Evolutionary conservation across 2,113 vertebrate genomes (phyloP).

Genomic region (Rhabdornis inornatus): DNA sequence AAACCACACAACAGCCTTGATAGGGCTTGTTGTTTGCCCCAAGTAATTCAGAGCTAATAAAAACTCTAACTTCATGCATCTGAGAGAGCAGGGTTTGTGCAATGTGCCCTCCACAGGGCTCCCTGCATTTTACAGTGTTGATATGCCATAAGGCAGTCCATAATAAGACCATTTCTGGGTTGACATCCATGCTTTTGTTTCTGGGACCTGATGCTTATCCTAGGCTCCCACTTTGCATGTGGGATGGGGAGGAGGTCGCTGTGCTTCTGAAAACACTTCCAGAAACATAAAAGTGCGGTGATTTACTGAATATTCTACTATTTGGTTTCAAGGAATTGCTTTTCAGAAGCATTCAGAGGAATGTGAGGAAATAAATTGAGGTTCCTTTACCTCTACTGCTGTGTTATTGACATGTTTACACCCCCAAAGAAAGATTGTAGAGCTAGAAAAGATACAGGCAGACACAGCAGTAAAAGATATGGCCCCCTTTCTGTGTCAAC

Average conservation of each 20-base stretch:
- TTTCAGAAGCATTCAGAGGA: background rate
- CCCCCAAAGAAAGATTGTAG: background rate
- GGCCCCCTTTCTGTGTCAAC: background rate
- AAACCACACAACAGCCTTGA: background rate
- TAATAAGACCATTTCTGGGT: background rate
- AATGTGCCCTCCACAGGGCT: background rate
- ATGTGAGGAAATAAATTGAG: background rate
- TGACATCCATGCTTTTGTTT: background rate
- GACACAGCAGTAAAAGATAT: background rate
- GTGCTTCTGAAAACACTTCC: background rate
- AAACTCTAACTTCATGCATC: background rate
- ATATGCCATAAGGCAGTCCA: background rate
- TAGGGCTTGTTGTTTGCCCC: background rate
- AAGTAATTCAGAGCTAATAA: background rate
- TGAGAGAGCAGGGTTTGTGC: background rate
- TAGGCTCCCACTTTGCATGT: background rate
- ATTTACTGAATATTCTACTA: background rate
- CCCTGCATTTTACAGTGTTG: background rate
- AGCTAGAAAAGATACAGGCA: background rate
- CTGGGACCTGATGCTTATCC: background rate
- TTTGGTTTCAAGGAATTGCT: background rate
- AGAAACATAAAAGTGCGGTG: background rate
- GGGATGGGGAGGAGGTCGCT: background rate
- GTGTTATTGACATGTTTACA: background rate
- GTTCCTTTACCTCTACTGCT: background rate